phyloP scores from a whole-genome alignment of 2,113 vertebrate genomes.

The Pollimyrus isidori region DNA sequence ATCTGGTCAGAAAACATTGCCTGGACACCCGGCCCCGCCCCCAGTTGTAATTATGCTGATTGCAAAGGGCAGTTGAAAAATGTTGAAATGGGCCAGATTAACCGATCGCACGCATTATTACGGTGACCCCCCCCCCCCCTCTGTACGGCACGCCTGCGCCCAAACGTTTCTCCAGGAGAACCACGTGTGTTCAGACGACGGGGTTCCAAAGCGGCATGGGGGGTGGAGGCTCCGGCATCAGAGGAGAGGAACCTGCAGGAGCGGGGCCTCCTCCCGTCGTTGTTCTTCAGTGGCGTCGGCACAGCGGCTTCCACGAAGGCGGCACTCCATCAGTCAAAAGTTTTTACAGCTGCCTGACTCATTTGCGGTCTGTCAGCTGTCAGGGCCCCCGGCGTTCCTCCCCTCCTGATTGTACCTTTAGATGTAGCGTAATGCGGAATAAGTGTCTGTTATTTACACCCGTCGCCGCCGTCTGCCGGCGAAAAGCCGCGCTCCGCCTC shows the following conservation, averaged over 20 bases:
- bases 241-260: not conserved
- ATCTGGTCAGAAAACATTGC: constrained; percentile 47
- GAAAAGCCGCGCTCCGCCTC: not conserved
- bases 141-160: not conserved
- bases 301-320: constrained; percentile 20
- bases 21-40: constrained; percentile 35
- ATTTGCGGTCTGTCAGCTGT: constrained; percentile 53
- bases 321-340: constrained; percentile 49
- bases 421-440: constrained; percentile 39
- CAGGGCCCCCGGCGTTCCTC: constrained; percentile 29
- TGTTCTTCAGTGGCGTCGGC: constrained; percentile 18
- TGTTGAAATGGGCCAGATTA: constrained; percentile 51
- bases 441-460: constrained; percentile 41
- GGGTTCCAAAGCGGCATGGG: not conserved
- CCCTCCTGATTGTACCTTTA: constrained; percentile 39
- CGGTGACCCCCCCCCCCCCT: constrained; percentile 19
- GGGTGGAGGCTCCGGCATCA: not conserved
- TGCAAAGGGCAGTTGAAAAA: constrained; percentile 48
- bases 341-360: constrained; percentile 43
- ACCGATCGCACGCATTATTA: constrained; percentile 29
- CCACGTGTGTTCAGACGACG: not conserved
- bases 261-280: not conserved
- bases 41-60: constrained; percentile 50
- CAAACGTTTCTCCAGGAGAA: not conserved
- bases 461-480: not conserved